phyloP scores from a whole-genome alignment of 2,113 vertebrate genomes.

The Nyctereutes procyonoides region DNA sequence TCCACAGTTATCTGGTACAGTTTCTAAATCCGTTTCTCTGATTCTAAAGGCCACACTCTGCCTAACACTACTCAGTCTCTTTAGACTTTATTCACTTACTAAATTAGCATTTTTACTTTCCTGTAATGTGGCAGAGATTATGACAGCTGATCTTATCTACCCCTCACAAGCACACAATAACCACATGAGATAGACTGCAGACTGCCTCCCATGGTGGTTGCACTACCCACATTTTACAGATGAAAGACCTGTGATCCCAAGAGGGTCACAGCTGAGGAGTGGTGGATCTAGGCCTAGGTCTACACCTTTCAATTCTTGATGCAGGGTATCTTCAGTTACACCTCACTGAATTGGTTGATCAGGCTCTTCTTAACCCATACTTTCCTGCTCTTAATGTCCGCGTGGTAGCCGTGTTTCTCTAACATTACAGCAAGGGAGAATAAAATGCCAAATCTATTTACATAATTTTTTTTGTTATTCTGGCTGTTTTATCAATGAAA shows the following conservation, averaged over 20 bases:
- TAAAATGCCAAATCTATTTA: slow-evolving; percentile 25
- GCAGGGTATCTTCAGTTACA: neutral
- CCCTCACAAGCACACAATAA: neutral
- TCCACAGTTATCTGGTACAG: neutral
- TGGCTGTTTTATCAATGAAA: neutral
- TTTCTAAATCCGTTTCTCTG: neutral
- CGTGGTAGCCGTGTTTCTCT: neutral
- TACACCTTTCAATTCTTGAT: neutral
- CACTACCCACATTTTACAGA: neutral
- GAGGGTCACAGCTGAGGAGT: neutral
- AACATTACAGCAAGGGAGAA: neutral
- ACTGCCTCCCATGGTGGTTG: too few relatives aligned
- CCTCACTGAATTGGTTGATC: neutral
- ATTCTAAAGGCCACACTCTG: neutral
- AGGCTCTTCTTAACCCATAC: neutral
- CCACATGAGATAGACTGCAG: too few relatives aligned
- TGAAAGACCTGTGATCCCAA: neutral
- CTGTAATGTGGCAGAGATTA: neutral
- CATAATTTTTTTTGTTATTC: slow-evolving; percentile 7
- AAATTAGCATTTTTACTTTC: neutral
- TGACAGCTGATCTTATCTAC: neutral
- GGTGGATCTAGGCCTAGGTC: fast-evolving
- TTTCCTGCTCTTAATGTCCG: neutral
- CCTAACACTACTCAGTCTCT: neutral
- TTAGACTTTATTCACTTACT: neutral